These are phyloP conservation scores for Steinernema feltiae DNA, from an alignment of 1,140 invertebrate species.

Conservation along the genomic window DNA sequence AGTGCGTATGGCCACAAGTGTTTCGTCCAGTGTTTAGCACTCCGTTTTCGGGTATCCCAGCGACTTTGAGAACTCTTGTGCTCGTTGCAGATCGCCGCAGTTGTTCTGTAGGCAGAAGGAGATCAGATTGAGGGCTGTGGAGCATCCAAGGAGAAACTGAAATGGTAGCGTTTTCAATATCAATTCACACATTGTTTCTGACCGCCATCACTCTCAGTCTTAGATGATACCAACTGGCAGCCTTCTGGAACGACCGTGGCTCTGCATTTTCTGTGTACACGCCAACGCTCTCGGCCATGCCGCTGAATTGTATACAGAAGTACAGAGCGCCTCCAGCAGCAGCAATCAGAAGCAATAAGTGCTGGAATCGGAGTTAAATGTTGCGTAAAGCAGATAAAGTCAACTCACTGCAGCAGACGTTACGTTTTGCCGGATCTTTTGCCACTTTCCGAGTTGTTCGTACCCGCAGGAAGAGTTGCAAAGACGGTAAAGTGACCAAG, in stretches of 20 bases:
- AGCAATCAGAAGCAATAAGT: neutral
- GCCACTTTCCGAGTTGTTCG: neutral
- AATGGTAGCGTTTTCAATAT: neutral
- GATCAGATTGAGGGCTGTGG: neutral
- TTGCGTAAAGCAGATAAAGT: neutral
- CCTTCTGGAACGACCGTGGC: neutral
- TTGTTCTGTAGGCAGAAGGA: conserved; percentile 3
- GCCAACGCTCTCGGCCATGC: neutral
- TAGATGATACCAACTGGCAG: neutral
- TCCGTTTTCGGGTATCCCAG: neutral
- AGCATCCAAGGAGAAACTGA: neutral
- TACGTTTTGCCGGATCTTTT: neutral
- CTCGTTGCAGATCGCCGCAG: neutral
- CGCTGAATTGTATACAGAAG: neutral
- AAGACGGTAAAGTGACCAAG: neutral
- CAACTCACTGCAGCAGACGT: neutral
- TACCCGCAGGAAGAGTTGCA: neutral
- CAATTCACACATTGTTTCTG: neutral
- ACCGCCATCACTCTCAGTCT: neutral
- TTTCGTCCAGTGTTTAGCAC: neutral
- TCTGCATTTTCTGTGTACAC: neutral
- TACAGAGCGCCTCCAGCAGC: neutral
- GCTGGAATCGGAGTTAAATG: neutral
- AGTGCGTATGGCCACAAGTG: too few species aligned
- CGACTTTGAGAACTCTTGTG: neutral